Conservation (phyloP, 2,888 invertebrate species). For the Nycteola revayana region DNA sequence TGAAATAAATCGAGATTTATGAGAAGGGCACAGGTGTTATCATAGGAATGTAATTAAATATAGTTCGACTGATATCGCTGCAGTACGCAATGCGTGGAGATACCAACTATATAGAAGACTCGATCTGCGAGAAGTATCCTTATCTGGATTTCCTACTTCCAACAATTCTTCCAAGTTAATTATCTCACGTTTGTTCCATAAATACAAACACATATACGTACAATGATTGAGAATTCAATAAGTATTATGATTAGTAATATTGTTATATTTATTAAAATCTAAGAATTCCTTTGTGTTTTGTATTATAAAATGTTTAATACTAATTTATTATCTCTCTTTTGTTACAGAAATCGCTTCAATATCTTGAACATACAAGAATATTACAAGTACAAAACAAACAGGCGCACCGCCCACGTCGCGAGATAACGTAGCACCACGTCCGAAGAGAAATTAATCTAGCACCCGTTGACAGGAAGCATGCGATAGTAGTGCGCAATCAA, state of each 20-base stretch:
- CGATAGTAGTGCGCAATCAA: conserved; percentile 50
- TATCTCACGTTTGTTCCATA: conserved; percentile 16
- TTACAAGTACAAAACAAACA: conserved; percentile 69
- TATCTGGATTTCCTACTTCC: conserved; percentile 48
- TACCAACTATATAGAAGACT: conserved; percentile 25
- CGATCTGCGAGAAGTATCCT: conserved; percentile 44
- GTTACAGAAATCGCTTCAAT: conserved; percentile 76
- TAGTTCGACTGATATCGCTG: conserved; percentile 43
- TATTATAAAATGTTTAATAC: conserved; percentile 39
- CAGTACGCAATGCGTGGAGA: conserved; percentile 16
- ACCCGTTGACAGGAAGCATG: conserved; percentile 70
- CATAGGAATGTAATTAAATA: conserved; percentile 49
- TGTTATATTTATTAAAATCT: neutral
- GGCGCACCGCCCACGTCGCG: conserved; percentile 63
- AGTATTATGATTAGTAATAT: too few relatives aligned
- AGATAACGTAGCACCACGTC: conserved; percentile 70
- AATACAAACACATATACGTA: too few relatives aligned
- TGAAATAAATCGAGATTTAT: conserved; percentile 54
- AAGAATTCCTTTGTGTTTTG: conserved; percentile 30
- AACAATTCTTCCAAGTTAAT: conserved; percentile 26
- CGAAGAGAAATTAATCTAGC: conserved; percentile 73
- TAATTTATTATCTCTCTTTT: conserved; percentile 53
- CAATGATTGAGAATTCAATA: too few relatives aligned
- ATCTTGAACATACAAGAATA: conserved; percentile 75
- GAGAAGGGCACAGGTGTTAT: conserved; percentile 55